A percentile compares a stretch with the other conserved stretches of the same genome.
These are phyloP conservation scores for Morone chrysops DNA, from an alignment of 2,113 vertebrate genomes.

Conservation along the genomic window DNA sequence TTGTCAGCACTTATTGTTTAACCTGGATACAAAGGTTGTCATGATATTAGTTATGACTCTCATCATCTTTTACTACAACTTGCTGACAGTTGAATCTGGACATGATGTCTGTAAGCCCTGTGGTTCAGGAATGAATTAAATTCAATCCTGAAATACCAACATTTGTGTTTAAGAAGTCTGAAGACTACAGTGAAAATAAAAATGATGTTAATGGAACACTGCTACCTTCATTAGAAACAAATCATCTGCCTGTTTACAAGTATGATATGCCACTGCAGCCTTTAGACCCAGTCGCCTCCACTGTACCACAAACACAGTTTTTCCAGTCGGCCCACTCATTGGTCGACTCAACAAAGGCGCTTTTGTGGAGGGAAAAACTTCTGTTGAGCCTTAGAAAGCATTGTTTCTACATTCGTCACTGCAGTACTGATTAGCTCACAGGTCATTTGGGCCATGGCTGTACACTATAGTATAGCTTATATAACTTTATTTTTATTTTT, in stretches of 20 bases:
- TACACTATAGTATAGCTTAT: not conserved
- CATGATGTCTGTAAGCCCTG: not conserved
- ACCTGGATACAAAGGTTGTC: constrained; percentile 41
- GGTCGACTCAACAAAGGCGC: constrained; percentile 75
- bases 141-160: not conserved
- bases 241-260: constrained; percentile 28
- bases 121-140: not conserved
- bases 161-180: not conserved
- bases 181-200: not conserved
- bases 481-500: too few relatives aligned
- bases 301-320: constrained; percentile 70
- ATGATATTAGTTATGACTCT: constrained; percentile 7
- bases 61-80: constrained; percentile 22
- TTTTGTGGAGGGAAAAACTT: constrained; percentile 74
- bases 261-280: constrained; percentile 34
- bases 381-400: constrained; percentile 67
- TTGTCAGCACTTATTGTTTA: constrained; percentile 37
- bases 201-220: not conserved
- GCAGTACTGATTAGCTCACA: constrained; percentile 64
- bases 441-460: constrained; percentile 39
- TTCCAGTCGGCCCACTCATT: constrained; percentile 66
- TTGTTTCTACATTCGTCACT: constrained; percentile 78
- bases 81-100: constrained; percentile 23
- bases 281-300: constrained; percentile 46
- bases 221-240: not conserved